Evolutionary conservation across 2,113 vertebrate genomes (phyloP), one percentile per base, ranked within the genome.

Genomic region (Ranitomeya variabilis): DNA sequence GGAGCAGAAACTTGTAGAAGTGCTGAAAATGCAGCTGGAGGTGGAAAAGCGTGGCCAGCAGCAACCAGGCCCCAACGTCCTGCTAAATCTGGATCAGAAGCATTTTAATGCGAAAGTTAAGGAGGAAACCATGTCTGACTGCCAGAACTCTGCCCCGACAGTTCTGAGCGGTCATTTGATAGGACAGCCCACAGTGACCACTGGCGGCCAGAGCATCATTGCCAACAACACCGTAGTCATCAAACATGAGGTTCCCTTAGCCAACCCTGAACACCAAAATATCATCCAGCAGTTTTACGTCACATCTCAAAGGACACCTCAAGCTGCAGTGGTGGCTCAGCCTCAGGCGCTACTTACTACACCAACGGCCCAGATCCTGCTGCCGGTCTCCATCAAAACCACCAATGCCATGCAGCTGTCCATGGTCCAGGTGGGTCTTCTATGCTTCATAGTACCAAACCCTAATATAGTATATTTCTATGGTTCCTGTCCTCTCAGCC

Each of bases 21-120:
- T 96, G 80, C 93, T 99, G 83, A 99, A 99, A 92, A 98, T 98
- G 97, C 98, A 99, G 90, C 96, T 99, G 18, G 96, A 99, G 91
- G 97, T 97, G 86, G 98, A 99, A 88, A 99, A 99, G 85, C 95
- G 96, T 86, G 94, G 95, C 26, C 95, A 96, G 86, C 93, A 92
- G 67, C 90, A 88, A 59, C 92, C 90, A 51, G 15, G 86, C 8
- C 55, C 89, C 31, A 90, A 90, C 5, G 26, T 92, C 0, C 11
- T 21, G n/a, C 19, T 73, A 62, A 73, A 86, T 82, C 78, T 91
- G 64, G 94, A 95, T 31, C 93, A 91, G 87, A 93, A 91, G 9
- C 93, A 83, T 0, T 74, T 90, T 31, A 51, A 60, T 14, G 59
- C 90, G 64, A 66, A 91, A 19, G 14, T 95, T 88, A 96, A 96